Evolutionary conservation across 2,797 vertebrate species (phyloP).

Genomic region (Phrynocephalus forsythii): DNA sequence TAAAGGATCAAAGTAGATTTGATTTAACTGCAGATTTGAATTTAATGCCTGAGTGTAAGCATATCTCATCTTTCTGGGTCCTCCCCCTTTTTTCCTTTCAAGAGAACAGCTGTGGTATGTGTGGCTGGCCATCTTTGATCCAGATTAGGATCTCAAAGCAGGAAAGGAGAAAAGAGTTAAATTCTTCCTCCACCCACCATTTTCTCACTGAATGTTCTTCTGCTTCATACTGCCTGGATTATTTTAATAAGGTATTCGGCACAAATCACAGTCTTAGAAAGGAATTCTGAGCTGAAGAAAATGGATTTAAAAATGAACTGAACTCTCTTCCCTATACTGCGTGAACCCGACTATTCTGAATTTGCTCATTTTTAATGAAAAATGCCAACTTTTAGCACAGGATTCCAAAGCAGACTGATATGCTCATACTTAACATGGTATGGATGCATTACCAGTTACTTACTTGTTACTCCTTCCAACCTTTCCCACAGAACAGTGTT

Average conservation of each 20-base stretch:
- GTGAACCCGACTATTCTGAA: not conserved
- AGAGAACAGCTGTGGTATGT: not conserved
- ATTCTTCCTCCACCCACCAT: not conserved
- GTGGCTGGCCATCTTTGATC: not conserved
- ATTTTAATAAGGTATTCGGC: not conserved
- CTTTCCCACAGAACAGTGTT: too few species aligned
- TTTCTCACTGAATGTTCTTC: not conserved
- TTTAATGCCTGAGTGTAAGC: not conserved
- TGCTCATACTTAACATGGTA: too few species aligned
- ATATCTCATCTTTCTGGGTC: not conserved
- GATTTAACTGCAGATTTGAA: conserved; percentile 1
- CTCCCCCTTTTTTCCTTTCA: not conserved
- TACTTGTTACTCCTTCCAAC: too few species aligned
- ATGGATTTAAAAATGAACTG: not conserved
- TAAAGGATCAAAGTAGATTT: not conserved
- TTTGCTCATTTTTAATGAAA: not conserved
- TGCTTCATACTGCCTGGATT: not conserved
- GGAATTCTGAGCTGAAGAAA: not conserved
- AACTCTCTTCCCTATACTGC: not conserved
- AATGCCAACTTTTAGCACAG: not conserved
- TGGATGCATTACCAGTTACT: too few species aligned
- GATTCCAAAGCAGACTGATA: not conserved
- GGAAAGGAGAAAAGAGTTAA: not conserved
- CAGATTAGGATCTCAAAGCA: not conserved
- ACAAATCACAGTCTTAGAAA: not conserved